phyloP scores from a whole-genome alignment of 2,797 vertebrate genomes.

The Rhabdophis nuchalis region DNA sequence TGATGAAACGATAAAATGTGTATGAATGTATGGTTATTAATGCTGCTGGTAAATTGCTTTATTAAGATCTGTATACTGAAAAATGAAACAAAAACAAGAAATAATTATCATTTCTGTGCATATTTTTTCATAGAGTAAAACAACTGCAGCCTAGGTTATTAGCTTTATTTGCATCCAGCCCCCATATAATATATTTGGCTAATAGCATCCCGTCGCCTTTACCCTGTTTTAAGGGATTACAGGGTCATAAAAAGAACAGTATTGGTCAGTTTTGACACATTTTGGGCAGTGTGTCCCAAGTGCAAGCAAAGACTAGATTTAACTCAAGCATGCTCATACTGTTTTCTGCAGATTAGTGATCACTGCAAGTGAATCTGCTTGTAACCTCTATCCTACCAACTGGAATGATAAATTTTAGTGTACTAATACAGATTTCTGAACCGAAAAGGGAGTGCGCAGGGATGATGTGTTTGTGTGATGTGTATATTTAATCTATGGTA shows the following conservation, averaged over 20 bases:
- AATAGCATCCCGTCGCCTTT: background rate
- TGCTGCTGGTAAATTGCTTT: background rate
- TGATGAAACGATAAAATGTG: background rate
- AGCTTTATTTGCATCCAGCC: background rate
- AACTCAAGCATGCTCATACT: background rate
- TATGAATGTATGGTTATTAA: background rate
- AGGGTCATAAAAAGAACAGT: background rate
- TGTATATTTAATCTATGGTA: background rate
- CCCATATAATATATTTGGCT: background rate
- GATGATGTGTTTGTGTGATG: background rate
- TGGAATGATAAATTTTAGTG: background rate
- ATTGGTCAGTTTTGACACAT: background rate
- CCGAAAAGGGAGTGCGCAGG: background rate
- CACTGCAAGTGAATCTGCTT: background rate
- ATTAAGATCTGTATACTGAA: background rate
- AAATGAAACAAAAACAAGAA: background rate
- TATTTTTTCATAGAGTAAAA: background rate
- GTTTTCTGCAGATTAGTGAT: background rate
- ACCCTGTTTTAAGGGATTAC: too few species aligned
- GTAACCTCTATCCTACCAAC: background rate
- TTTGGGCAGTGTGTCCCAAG: background rate
- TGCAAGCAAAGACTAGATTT: background rate
- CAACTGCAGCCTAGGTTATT: background rate
- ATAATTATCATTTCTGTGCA: background rate
- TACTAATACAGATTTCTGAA: background rate